phyloP scores from a whole-genome alignment of 2,888 invertebrate species.

The Ganaspis brasiliensis region DNA sequence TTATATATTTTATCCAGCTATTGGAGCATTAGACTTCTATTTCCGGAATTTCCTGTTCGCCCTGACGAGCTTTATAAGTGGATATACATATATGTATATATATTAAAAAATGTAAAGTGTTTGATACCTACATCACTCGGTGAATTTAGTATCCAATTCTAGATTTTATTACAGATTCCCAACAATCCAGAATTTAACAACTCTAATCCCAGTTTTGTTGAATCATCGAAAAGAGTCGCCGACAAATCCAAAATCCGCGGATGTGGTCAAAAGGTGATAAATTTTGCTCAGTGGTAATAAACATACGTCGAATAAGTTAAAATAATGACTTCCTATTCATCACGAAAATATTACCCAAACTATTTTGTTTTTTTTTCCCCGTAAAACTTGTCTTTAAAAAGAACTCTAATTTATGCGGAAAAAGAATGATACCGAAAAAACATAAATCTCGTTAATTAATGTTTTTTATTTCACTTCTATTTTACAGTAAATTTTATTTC shows the following conservation, averaged over 20 bases:
- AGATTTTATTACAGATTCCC: neutral
- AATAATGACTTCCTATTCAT: constrained; percentile 24
- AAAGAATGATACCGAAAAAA: neutral
- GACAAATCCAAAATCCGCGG: constrained; percentile 22
- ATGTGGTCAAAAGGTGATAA: constrained; percentile 39
- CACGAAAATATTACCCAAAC: neutral
- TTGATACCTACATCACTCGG: neutral
- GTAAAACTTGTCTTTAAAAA: neutral
- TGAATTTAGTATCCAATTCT: neutral
- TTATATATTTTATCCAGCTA: neutral
- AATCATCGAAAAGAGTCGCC: constrained; percentile 27
- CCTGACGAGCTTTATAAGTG: neutral
- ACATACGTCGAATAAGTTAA: constrained; percentile 10
- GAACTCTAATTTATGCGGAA: neutral
- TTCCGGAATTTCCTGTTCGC: neutral
- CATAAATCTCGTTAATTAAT: neutral
- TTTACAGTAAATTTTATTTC: neutral
- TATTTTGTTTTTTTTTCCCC: neutral
- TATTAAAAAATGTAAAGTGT: no score
- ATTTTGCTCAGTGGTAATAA: constrained; percentile 23
- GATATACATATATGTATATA: neutral
- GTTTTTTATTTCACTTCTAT: neutral
- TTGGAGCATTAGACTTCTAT: neutral
- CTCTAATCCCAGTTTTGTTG: constrained; percentile 26
- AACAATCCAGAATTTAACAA: constrained; percentile 6